Evolutionary conservation across 2,797 vertebrate genomes (phyloP).

Genomic region (Anomalospiza imberbis): DNA sequence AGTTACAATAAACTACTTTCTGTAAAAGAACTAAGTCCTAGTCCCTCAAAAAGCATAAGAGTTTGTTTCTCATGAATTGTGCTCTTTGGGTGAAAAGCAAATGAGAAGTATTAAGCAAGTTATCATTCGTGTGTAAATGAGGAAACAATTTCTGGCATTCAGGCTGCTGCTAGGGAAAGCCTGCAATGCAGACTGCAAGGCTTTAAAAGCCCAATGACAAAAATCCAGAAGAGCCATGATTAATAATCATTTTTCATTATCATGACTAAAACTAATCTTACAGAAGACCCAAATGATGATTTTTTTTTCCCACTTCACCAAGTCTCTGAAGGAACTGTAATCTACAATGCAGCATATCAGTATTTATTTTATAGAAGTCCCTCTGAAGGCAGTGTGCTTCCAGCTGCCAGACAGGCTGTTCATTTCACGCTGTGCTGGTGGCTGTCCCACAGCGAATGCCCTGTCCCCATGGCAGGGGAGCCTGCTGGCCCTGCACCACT

Average conservation of each 20-base stretch:
- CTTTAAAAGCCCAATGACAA: neutral
- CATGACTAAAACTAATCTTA: neutral
- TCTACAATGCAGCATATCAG: neutral
- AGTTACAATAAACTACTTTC: neutral
- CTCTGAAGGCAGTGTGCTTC: slow-evolving; percentile 41
- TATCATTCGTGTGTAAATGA: neutral
- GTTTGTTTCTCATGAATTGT: neutral
- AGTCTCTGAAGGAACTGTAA: neutral
- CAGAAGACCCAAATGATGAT: neutral
- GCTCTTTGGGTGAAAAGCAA: neutral
- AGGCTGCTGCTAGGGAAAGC: neutral
- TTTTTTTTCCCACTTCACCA: neutral
- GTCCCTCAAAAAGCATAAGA: neutral
- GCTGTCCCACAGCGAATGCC: neutral
- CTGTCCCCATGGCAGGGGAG: neutral
- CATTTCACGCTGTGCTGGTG: neutral
- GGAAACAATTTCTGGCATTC: neutral
- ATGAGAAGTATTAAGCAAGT: neutral
- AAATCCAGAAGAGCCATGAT: neutral
- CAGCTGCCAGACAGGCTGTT: slow-evolving; percentile 12
- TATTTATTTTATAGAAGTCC: slow-evolving; percentile 20
- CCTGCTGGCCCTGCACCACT: neutral
- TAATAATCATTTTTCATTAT: neutral
- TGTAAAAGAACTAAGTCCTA: neutral
- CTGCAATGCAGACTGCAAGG: neutral